Conservation (phyloP, 2,113 vertebrate species). For the rabbit (Oryctolagus cuniculus) region mOryCun1.1 NC_091434.1:25316001-25316500, state of each 20-base stretch:
- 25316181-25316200: too few species aligned
- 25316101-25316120: slow-evolving; percentile 48
- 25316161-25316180: too few species aligned
- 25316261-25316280: too few species aligned
- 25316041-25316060: not conserved
- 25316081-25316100: not conserved
- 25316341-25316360: not conserved
- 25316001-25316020: too few species aligned
- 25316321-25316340: not conserved
- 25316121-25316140: slow-evolving; percentile 5
- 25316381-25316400: not conserved
- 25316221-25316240: too few species aligned
- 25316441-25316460: not conserved
- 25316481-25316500: not conserved
- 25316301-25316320: not conserved
- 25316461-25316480: not conserved
- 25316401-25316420: not conserved
- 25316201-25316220: too few species aligned
- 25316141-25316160: not conserved
- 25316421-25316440: not conserved
- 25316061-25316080: not conserved
- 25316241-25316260: too few species aligned
- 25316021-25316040: too few species aligned
- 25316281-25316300: too few species aligned
- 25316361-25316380: not conserved